Evolutionary conservation across 1,140 invertebrate genomes (phyloP).

Genomic region (Lamellibrachia luymesi): DNA sequence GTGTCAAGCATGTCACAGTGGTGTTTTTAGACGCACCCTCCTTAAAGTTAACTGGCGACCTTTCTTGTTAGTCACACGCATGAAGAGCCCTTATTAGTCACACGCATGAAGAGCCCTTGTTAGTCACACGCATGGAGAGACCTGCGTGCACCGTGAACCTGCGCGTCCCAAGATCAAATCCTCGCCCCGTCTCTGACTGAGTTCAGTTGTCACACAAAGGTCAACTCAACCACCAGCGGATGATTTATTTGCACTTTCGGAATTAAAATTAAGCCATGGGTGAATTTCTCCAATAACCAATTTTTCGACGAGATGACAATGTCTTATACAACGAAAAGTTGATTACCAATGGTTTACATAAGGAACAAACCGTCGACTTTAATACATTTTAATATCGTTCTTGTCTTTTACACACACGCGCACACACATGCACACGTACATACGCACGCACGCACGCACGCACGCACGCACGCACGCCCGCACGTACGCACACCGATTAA

Average conservation of each 20-base stretch:
- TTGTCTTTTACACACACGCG: neutral
- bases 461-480: neutral
- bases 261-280: neutral
- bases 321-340: no score
- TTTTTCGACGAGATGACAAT: no score
- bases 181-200: neutral
- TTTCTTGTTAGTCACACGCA: no score
- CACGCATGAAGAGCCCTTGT: neutral
- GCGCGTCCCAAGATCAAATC: neutral
- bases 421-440: neutral
- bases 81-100: neutral
- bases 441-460: neutral
- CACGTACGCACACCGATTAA: no score
- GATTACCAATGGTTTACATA: no score
- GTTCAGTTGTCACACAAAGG: neutral
- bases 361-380: no score
- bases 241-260: neutral
- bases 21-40: no score
- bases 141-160: neutral
- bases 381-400: no score
- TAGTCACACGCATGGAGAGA: neutral
- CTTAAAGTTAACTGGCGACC: no score
- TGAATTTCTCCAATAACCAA: neutral
- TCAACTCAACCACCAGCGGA: neutral
- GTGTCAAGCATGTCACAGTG: no score